These are phyloP conservation scores for Cavia aperea DNA, from an alignment of 2,113 vertebrate species.

Conservation along the genomic window DNA sequence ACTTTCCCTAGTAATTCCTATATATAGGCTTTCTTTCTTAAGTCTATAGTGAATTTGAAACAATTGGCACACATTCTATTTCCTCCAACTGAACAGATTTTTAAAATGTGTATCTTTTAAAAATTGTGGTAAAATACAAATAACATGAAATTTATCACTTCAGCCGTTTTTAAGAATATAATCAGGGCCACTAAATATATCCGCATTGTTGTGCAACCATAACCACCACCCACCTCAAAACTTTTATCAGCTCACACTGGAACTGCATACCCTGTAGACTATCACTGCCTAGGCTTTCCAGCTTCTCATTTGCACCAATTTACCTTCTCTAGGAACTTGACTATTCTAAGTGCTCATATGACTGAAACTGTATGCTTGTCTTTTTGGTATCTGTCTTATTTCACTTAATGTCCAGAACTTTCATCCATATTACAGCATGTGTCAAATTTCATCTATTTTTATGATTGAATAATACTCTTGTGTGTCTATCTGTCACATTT, in stretches of 20 bases:
- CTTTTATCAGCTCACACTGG: neutral
- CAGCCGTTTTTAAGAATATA: neutral
- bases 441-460: neutral
- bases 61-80: neutral
- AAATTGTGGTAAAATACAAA: neutral
- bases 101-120: neutral
- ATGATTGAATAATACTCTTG: neutral
- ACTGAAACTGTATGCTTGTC: neutral
- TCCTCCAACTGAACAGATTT: neutral
- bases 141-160: neutral
- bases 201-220: neutral
- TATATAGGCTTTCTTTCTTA: neutral
- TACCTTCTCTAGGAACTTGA: neutral
- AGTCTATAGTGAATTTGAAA: neutral
- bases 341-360: neutral
- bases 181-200: neutral
- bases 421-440: neutral
- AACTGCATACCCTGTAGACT: neutral
- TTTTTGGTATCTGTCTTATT: neutral
- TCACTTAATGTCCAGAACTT: neutral
- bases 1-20: neutral
- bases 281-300: no score
- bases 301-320: neutral
- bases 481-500: neutral
- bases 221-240: neutral